Evolutionary conservation across 2,888 invertebrate species (phyloP), one percentile per base, ranked within the genome.

Genomic region (Pristionchus entomophagus): DNA sequence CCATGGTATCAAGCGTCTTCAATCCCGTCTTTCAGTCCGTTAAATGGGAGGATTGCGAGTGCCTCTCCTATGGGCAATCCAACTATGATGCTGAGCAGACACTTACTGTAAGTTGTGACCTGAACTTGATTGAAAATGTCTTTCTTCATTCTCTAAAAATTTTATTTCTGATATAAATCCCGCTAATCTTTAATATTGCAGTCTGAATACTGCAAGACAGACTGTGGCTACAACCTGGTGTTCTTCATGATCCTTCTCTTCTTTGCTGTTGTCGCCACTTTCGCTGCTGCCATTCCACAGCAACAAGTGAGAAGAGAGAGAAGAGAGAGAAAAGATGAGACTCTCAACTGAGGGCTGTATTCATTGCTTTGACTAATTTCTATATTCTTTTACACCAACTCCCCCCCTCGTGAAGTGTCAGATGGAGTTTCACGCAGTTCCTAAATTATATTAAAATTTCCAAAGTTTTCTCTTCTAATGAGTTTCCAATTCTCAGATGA

Each of bases 211-310:
- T 91, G 91, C 84, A 87, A 88, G 29, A 87, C 87, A 56, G 92
- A 92, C 56, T 93, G 93, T 80, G 93, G 93, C 12, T 89, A 87
- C 82, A 78, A 87, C 2, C 88, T 91, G 86, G 91, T 91, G 87
- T 88, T 91, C 65, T 91, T 93, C 80, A 89, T 93, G 85, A 85
- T 89, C 49, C 89, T 92, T 14, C 87, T 93, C 19, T 93, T 92
- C 88, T 89, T 92, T 81, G 91, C 92, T 32, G 92, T 93, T 14
- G 91, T 93, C 78, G 91, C 92, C 62, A 91, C 91, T 53, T 93
- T 93, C 84, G 93, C 92, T 4, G 89, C 91, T 1, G 92, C 92
- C 35, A 93, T 93, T 51, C 93, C 93, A 14, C 89, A 89, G 29
- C 93, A 93, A 87, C 93, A 92, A 89, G 91, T n/a, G n/a, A n/a